Evolutionary conservation across 2,113 vertebrate species (phyloP), one percentile per base, ranked within the genome.

Genomic region (Passer montanus): DNA sequence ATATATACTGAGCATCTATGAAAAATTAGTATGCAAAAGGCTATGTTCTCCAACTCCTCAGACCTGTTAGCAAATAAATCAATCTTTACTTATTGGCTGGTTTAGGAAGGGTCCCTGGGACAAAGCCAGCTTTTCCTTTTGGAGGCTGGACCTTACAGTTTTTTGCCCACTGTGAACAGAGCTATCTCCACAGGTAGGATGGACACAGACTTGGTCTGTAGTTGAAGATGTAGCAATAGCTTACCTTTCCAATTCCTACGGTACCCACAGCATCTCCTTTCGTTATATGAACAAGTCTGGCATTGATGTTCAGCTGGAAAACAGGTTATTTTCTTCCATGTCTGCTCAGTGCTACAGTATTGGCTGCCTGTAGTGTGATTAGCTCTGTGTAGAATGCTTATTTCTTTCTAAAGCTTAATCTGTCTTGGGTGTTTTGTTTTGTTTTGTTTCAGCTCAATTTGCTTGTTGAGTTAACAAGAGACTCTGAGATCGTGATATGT

Each of bases 371-470:
- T 33, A 69, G 50, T 24, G 18, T 53, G 58, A 82, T 79, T 72
- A 89, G 73, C 35, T 84, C 20, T 59, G 43, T 27, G 66, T 44
- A 89, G 64, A 81, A 41, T 4, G 3, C 47, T 75, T 49, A 17
- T 66, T 91, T 70, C 66, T 58, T 89, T 47, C 78, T 63, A 53
- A 84, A 93, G 82, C 66, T 75, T 81, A 78, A 39, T 89, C 64
- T 91, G 77, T 64, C 53, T 59, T 84, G 66, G 26, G 16, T 68
- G n/a, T 60, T 91, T 85, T 88, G 59, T 66, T 94, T 94, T 93
- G 77, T 70, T 96, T 94, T 87, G 41, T 76, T 89, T 79, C 67
- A 83, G 81, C 77, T 82, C 91, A 52, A 35, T 95, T 96, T 87
- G 46, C 87, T 84, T 78, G 46, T 93, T 84, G 89, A 86, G 84